A percentile compares a stretch with the other conserved stretches of the same genome.
Conservation (phyloP, 2,113 vertebrate genomes). For the Plotosus lineatus region DNA sequence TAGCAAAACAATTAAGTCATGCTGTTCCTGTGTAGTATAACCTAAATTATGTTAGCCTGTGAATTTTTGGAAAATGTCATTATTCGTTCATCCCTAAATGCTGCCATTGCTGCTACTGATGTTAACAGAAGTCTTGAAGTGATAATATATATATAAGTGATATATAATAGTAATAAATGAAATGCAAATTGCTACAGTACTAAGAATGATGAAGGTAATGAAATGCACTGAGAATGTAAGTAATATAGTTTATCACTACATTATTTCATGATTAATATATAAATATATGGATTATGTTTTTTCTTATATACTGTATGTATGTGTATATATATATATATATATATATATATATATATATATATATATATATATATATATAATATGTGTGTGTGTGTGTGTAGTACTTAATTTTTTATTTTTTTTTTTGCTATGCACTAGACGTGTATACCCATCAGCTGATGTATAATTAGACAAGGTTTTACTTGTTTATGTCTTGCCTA, state of each 20-base stretch:
- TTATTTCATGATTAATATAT: conserved; percentile 26
- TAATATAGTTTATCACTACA: conserved; percentile 52
- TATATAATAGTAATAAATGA: background rate
- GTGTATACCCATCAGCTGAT: conserved; percentile 42
- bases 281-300: conserved; percentile 27
- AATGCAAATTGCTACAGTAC: background rate
- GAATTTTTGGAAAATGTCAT: background rate
- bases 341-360: too few relatives aligned
- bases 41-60: background rate
- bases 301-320: conserved; percentile 38
- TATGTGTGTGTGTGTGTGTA: too few relatives aligned
- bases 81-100: background rate
- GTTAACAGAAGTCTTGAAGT: background rate
- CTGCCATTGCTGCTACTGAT: background rate
- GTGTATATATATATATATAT: conserved; percentile 36
- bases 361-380: conserved; percentile 39
- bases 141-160: too few relatives aligned
- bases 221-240: conserved; percentile 44
- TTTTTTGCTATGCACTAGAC: conserved; percentile 34
- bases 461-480: conserved; percentile 71
- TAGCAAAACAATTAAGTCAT: too few relatives aligned
- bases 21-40: too few relatives aligned
- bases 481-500: conserved; percentile 70
- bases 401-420: background rate
- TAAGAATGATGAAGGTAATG: background rate